Percentiles rank a stretch among this genome's conserved stretches.
These are phyloP conservation scores for Oenanthe melanoleuca DNA, from an alignment of 2,113 vertebrate genomes.

Conservation along the genomic window DNA sequence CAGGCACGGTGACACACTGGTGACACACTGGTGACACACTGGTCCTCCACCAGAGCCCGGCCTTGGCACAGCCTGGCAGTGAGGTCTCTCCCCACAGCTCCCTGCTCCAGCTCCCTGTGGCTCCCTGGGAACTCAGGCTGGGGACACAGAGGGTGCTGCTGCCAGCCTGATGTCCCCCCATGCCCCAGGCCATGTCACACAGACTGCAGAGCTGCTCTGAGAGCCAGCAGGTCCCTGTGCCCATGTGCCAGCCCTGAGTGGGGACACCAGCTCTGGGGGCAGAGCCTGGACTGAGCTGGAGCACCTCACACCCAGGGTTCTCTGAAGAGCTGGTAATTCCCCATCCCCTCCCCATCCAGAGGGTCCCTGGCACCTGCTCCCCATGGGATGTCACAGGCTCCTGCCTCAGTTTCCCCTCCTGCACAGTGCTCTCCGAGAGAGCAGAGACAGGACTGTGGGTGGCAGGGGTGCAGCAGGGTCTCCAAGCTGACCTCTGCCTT, in stretches of 20 bases:
- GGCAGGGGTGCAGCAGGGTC: background rate
- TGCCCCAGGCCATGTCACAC: rapidly evolving
- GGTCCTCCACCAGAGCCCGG: rapidly evolving
- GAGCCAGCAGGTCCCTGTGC: background rate
- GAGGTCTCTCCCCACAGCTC: background rate
- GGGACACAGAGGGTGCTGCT: background rate
- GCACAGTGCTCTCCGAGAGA: background rate
- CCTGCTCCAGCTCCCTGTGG: rapidly evolving
- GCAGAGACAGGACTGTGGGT: rapidly evolving
- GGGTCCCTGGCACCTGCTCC: background rate
- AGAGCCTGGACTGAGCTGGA: background rate
- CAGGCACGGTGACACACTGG: rapidly evolving
- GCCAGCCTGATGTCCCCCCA: background rate
- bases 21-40: background rate
- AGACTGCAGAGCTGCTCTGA: background rate
- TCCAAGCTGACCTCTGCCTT: rapidly evolving
- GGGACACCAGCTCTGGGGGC: rapidly evolving
- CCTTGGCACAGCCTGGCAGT: background rate
- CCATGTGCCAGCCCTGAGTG: rapidly evolving
- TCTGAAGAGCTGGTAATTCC: background rate
- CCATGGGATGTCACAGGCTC: rapidly evolving
- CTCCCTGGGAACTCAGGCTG: background rate
- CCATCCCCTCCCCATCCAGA: background rate
- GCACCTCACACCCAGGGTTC: rapidly evolving
- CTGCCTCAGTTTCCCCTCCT: slow-evolving; percentile 44